Conservation (phyloP, 2,113 vertebrate species). For the Eurystomus gularis region DNA sequence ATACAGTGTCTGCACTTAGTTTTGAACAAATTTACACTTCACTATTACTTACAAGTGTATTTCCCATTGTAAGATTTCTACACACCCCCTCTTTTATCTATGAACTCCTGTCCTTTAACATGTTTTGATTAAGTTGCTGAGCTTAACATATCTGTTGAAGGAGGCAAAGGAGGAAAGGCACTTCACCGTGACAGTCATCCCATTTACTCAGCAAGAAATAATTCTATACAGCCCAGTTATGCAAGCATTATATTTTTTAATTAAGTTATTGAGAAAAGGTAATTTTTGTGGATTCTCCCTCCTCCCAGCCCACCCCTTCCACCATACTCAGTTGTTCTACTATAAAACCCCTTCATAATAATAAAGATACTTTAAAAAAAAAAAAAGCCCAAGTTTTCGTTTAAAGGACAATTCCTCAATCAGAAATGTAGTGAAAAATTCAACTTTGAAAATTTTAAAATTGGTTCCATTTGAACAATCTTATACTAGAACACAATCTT, state of each 20-base stretch:
- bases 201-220: neutral
- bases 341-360: neutral
- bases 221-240: neutral
- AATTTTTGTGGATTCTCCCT: neutral
- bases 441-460: neutral
- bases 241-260: neutral
- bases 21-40: neutral
- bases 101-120: neutral
- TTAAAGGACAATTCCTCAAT: neutral
- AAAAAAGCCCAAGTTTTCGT: neutral
- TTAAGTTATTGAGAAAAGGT: neutral
- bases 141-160: neutral
- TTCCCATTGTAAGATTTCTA: neutral
- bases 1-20: neutral
- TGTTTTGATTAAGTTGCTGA: neutral
- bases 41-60: neutral
- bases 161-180: neutral
- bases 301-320: no score
- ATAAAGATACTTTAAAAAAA: neutral
- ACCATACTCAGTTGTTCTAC: neutral
- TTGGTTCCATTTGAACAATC: neutral
- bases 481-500: neutral
- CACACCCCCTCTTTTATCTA: fast-evolving
- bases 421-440: neutral
- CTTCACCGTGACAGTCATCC: neutral